Evolutionary conservation across 1,140 invertebrate species (phyloP), one percentile per base, ranked within the genome.

Genomic region (Ylistrum balloti): DNA sequence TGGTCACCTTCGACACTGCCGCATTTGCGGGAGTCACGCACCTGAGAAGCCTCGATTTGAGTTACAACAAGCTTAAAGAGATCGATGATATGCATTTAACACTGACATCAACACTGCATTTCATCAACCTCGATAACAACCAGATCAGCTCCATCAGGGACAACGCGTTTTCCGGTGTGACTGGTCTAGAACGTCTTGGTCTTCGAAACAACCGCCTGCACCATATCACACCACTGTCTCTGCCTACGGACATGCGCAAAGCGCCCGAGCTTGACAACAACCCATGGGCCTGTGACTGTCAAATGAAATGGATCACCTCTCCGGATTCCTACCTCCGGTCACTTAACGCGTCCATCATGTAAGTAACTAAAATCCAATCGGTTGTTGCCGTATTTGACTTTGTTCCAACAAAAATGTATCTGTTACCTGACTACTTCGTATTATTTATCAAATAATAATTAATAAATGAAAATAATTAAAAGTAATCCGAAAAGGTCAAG

Each of bases 241-340:
- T 90, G 0, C 89, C 89, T 10, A 32, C 87, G 22, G 20, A 48
- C 22, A 33, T 7, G 15, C 28, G 48, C 0, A 56, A 38, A 17
- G 48, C 48, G 0, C 28, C 87, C 3, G 32, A 35, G 20, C 33
- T 90, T 2, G 86, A 90, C 0, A 28, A 87, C n/a, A 90, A 90
- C n/a, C 89, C 89, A 0, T 90, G 89, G 89, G 22, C 85, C 3
- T 90, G 89, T 90, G 89, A 90, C 34, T 90, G 89, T 20, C 85
- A 74, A 5, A 87, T 87, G 45, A 34, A 86, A 9, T 90, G 89
- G 89, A 33, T 88, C 33, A 32, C 33, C 0, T 34, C 13, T 22
- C 17, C 28, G 0, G 38, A 74, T 11, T 74, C 56, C 22, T n/a
- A 1, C 22, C 15, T 74, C n/a, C 56, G 22, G 22, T 9, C 2